These are phyloP conservation scores for Romanogobio albipinnatus DNA, from an alignment of 2,113 vertebrate genomes.

Conservation along the genomic window DNA sequence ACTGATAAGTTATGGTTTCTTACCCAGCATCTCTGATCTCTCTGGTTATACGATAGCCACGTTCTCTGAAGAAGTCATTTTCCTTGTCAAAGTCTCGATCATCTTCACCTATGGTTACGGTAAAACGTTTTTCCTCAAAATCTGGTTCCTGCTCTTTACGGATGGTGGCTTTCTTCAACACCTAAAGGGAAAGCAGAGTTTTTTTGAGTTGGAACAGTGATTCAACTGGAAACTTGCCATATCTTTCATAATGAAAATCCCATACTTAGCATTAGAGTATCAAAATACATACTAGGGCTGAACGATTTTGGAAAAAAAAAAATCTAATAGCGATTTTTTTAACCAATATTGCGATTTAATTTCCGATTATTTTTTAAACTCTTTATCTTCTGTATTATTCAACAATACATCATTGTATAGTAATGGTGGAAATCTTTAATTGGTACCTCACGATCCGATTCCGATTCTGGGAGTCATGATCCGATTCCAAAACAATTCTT, in stretches of 20 bases:
- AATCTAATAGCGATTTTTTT: too few species aligned
- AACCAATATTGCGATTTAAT: too few species aligned
- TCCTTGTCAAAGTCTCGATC: conserved; percentile 98
- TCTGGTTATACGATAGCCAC: conserved; percentile 91
- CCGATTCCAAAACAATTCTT: too few species aligned
- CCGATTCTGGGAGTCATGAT: too few species aligned
- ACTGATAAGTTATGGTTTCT: not conserved
- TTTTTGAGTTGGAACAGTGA: not conserved
- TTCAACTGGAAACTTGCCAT: not conserved
- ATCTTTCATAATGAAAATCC: not conserved
- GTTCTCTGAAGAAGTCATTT: conserved; percentile 95
- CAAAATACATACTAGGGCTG: not conserved
- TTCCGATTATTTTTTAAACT: too few species aligned
- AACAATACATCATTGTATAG: too few species aligned
- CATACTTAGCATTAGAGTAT: not conserved
- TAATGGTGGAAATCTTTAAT: too few species aligned
- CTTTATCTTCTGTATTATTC: too few species aligned
- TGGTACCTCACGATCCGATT: too few species aligned
- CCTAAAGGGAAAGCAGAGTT: conserved; percentile 68
- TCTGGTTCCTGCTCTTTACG: conserved; percentile 98
- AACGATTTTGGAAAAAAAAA: too few species aligned
- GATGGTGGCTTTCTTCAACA: conserved; percentile 97
- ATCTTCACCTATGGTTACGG: conserved; percentile 95
- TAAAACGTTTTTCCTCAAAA: conserved; percentile 98
- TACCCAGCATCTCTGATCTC: conserved; percentile 87